Conservation (phyloP, 2,888 invertebrate genomes). For the Epistrophe eligans region DNA sequence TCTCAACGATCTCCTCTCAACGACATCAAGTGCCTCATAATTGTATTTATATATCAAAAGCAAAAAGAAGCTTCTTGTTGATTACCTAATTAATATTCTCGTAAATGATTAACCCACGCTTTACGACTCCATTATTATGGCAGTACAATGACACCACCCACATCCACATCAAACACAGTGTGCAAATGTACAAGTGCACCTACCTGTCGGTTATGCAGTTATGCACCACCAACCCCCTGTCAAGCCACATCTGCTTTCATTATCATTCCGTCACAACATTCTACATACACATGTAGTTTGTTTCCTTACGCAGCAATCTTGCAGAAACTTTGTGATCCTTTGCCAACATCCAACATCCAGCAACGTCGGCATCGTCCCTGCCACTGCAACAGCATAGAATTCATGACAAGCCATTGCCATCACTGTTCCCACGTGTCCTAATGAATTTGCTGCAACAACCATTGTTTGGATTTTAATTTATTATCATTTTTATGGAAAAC, state of each 20-base stretch:
- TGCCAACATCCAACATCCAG: slow-evolving; percentile 15
- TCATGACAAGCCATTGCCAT: slow-evolving; percentile 57
- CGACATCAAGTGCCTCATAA: slow-evolving; percentile 1
- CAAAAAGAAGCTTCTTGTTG: slow-evolving; percentile 29
- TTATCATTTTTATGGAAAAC: slow-evolving; percentile 69
- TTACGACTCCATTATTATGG: slow-evolving; percentile 33
- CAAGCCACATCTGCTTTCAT: slow-evolving; percentile 41
- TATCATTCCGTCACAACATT: slow-evolving; percentile 26
- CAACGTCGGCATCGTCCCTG: neutral
- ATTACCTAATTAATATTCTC: slow-evolving; percentile 54
- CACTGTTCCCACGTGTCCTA: slow-evolving; percentile 75
- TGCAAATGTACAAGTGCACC: slow-evolving; percentile 3
- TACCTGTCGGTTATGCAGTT: slow-evolving; percentile 2
- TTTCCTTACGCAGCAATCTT: slow-evolving; percentile 18
- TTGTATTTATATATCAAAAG: slow-evolving; percentile 20
- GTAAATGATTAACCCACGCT: slow-evolving; percentile 43
- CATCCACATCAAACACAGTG: neutral
- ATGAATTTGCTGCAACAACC: slow-evolving; percentile 75
- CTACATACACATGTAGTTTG: neutral
- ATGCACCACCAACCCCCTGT: slow-evolving; percentile 14
- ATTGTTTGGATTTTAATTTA: slow-evolving; percentile 72
- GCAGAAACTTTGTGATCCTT: slow-evolving; percentile 30
- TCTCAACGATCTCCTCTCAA: too few relatives aligned
- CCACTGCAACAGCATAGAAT: slow-evolving; percentile 13
- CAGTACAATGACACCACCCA: slow-evolving; percentile 51